Base-by-base conservation (phyloP, 2,888 invertebrate species). In the Xestia rhomboidea region DNA sequence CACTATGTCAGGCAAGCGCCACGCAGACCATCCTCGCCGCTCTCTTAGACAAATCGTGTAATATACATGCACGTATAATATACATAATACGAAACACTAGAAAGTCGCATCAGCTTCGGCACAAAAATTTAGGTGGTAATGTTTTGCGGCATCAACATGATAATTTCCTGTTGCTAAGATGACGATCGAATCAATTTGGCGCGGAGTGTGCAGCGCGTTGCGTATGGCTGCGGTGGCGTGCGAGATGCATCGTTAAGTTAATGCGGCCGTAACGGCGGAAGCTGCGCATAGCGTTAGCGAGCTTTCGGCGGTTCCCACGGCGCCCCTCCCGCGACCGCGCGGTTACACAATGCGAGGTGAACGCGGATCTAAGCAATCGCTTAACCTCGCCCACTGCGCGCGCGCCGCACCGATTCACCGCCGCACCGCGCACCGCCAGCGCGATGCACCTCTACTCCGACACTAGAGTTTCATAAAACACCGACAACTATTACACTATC, bases 281-380 rank as follows among this genome's bases (percentile, higher is more conserved):
- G 96, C 96, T 94, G 94, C 90, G 92, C 93, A 93, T 93, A 91
- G 93, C 91, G 89, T 83, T 88, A 86, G 89, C 94, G 93, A 96
- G 96, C 96, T 96, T 96, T 96, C 96, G 96, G 96, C 91, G 95
- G 95, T 96, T 96, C 96, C 96, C 96, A 96, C 96, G 96, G 92
- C 91, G 86, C 90, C 93, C 91, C 93, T 93, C 91, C 91, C 91
- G 91, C 92, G 87, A 87, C 89, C 90, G 91, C 84, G 91, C 92
- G 92, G 93, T 96, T 96, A 95, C 96, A 96, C 96, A 96, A 96
- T 96, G 94, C 95, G 94, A 96, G 96, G 96, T 96, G 96, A 96
- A 96, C 96, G 95, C 96, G 96, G 96, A 96, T 96, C 96, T 96
- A 96, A 96, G 96, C 96, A 96, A 96, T 96, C 96, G 96, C 95